Conservation (phyloP, 2,888 invertebrate species). For the Drosophila neonasuta region DNA sequence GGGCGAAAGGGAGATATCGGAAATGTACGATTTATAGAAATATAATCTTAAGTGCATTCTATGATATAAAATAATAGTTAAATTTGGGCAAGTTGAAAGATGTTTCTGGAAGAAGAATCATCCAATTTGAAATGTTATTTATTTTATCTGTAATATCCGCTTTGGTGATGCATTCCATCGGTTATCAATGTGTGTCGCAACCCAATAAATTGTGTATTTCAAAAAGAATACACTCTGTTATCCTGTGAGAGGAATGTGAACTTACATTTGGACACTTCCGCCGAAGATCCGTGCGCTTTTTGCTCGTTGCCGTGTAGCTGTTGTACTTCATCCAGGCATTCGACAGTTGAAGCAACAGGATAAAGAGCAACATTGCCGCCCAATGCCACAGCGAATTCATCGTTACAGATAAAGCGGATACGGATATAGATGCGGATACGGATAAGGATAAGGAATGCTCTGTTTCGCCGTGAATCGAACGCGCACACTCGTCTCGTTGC, state of each 20-base stretch:
- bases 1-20: too few species aligned
- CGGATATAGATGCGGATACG: conserved; percentile 1
- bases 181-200: neutral
- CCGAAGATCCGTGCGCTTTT: conserved; percentile 73
- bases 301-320: conserved; percentile 62
- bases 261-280: conserved; percentile 75
- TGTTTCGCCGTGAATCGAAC: conserved; percentile 28
- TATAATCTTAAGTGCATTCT: too few species aligned
- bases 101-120: too few species aligned
- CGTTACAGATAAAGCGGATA: neutral
- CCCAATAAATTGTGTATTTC: neutral
- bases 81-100: too few species aligned
- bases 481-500: conserved; percentile 28
- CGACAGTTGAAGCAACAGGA: conserved; percentile 31
- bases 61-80: too few species aligned
- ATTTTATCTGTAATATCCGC: too few species aligned
- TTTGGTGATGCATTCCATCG: neutral
- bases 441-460: conserved; percentile 8
- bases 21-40: too few species aligned
- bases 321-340: conserved; percentile 72
- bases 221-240: neutral
- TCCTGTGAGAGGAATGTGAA: neutral
- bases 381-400: conserved; percentile 22
- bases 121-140: too few species aligned
- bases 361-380: conserved; percentile 27